Percentiles rank a stretch among this genome's conserved stretches.
phyloP scores from a whole-genome alignment of 2,888 invertebrate species.

The Eristalis arbustorum region DNA sequence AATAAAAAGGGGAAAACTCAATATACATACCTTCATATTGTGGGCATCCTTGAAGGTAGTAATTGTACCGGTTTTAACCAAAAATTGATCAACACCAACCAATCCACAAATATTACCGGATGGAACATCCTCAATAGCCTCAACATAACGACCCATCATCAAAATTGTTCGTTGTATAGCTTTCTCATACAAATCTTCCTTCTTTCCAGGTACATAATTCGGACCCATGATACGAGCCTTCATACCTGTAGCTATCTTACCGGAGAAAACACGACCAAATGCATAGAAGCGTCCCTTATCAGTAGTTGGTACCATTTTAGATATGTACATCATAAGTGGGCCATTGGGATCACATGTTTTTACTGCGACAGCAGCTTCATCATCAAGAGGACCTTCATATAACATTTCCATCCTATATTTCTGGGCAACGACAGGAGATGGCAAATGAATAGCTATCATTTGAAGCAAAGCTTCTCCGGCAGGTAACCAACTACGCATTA shows the following conservation, averaged over 20 bases:
- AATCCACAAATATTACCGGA: conserved; percentile 99
- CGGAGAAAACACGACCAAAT: conserved; percentile 99
- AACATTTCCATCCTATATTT: conserved; percentile 99
- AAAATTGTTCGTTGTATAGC: conserved; percentile 99
- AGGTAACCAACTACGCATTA: conserved; percentile 99
- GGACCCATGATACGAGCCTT: conserved; percentile 99
- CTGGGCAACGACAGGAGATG: conserved; percentile 99
- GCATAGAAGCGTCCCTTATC: conserved; percentile 99
- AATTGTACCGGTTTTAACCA: conserved; percentile 99
- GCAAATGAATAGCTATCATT: conserved; percentile 99
- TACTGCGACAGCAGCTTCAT: conserved; percentile 94
- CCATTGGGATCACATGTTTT: conserved; percentile 97
- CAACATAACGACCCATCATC: conserved; percentile 99
- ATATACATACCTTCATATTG: conserved; percentile 90
- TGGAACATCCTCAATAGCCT: conserved; percentile 99
- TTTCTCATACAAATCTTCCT: conserved; percentile 99
- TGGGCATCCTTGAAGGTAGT: conserved; percentile 99
- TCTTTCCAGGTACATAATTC: conserved; percentile 98
- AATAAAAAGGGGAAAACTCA: background rate
- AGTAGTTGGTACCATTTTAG: conserved; percentile 99
- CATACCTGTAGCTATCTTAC: conserved; percentile 93
- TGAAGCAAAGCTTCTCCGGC: conserved; percentile 99
- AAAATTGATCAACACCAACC: conserved; percentile 99
- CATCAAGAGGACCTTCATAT: conserved; percentile 99
- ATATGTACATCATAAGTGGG: conserved; percentile 99